These are phyloP conservation scores for Acleris cristana DNA, from an alignment of 2,888 invertebrate species.

Conservation along the genomic window DNA sequence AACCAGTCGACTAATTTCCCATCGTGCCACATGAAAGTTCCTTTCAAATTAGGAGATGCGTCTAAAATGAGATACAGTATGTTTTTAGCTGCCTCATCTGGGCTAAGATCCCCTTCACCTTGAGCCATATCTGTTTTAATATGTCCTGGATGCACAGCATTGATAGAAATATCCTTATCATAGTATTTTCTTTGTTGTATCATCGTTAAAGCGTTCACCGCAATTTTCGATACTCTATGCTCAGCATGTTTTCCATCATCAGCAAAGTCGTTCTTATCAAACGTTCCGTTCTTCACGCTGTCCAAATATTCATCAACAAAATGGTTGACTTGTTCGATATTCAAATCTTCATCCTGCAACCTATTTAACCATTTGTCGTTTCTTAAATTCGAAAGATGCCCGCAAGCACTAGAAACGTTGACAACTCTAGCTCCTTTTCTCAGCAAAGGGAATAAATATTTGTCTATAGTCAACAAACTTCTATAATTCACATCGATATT, in stretches of 20 bases:
- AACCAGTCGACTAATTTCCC: slow-evolving; percentile 85
- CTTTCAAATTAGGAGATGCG: slow-evolving; percentile 84
- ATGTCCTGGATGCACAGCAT: slow-evolving; percentile 71
- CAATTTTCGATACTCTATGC: slow-evolving; percentile 73
- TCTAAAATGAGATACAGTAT: slow-evolving; percentile 86
- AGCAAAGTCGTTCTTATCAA: slow-evolving; percentile 69
- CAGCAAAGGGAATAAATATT: slow-evolving; percentile 87
- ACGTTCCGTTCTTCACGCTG: slow-evolving; percentile 70
- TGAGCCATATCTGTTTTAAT: slow-evolving; percentile 70
- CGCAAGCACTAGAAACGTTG: slow-evolving; percentile 85
- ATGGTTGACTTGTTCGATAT: slow-evolving; percentile 61
- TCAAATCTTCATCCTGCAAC: slow-evolving; percentile 60
- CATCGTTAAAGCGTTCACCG: slow-evolving; percentile 68
- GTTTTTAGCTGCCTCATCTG: slow-evolving; percentile 82
- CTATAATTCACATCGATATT: slow-evolving; percentile 71
- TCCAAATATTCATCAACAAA: slow-evolving; percentile 72
- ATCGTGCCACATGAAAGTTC: slow-evolving; percentile 86
- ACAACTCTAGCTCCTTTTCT: slow-evolving; percentile 89
- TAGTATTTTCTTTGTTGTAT: slow-evolving; percentile 67
- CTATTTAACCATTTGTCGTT: slow-evolving; percentile 65
- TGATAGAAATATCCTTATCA: slow-evolving; percentile 66
- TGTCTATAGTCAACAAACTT: slow-evolving; percentile 66
- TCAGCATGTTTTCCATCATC: slow-evolving; percentile 76
- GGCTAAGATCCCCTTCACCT: slow-evolving; percentile 83
- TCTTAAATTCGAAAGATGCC: slow-evolving; percentile 72